Percentiles rank a stretch among this genome's conserved stretches.
phyloP scores from a whole-genome alignment of 2,888 invertebrate species.

The Diogma glabrata region DNA sequence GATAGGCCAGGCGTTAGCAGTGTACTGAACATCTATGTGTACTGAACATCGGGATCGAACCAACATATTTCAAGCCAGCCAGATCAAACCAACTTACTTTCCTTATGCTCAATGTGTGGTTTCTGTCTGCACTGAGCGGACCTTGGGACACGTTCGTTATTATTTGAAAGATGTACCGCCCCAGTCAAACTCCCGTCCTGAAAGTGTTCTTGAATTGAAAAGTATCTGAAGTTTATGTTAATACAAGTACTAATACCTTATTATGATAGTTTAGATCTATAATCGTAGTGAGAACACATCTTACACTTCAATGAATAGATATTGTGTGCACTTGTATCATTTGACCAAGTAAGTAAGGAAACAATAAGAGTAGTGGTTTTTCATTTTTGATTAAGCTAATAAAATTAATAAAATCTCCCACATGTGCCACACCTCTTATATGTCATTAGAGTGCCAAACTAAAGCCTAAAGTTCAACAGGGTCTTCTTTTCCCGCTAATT shows the following conservation, averaged over 20 bases:
- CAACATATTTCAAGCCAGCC: neutral
- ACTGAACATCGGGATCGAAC: conserved; percentile 1
- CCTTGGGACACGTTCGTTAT: neutral
- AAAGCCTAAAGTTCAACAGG: too few relatives aligned
- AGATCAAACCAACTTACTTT: neutral
- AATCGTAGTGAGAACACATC: neutral
- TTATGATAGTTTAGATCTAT: neutral
- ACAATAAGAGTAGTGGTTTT: too few relatives aligned
- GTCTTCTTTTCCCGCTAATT: too few relatives aligned
- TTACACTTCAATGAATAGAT: too few relatives aligned
- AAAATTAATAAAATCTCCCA: too few relatives aligned
- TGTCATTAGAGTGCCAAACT: too few relatives aligned
- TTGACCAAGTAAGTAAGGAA: too few relatives aligned
- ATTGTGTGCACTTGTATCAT: too few relatives aligned
- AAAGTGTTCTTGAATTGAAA: neutral
- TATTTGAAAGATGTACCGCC: neutral
- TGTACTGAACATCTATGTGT: too few relatives aligned
- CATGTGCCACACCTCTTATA: too few relatives aligned
- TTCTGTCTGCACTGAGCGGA: neutral
- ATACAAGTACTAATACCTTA: neutral
- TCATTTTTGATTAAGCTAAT: too few relatives aligned
- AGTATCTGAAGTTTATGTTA: neutral
- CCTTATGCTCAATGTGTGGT: neutral
- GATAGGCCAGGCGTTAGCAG: too few relatives aligned
- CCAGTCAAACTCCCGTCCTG: neutral